A percentile compares a stretch with the other conserved stretches of the same genome.
Evolutionary conservation across 2,113 vertebrate genomes (phyloP).

Genomic region (Chaetodon trifascialis): DNA sequence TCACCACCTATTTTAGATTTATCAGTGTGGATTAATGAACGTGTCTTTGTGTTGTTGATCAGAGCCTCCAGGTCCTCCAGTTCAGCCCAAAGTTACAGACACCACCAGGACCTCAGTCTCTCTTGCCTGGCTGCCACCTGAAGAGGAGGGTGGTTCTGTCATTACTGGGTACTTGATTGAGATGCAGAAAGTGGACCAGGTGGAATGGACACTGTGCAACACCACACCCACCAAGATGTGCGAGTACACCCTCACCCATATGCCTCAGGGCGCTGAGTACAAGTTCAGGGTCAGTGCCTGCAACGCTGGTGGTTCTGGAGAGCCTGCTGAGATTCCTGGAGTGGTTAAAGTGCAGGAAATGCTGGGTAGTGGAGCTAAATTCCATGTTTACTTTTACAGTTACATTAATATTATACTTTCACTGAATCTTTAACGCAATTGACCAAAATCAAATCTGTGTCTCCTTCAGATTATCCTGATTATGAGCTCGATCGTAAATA

Average conservation of each 20-base stretch:
- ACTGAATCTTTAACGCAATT: background rate
- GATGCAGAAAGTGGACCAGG: slow-evolving; percentile 99
- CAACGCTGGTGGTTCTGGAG: slow-evolving; percentile 95
- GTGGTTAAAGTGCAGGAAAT: slow-evolving; percentile 98
- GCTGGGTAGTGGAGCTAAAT: slow-evolving; percentile 90
- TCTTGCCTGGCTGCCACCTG: slow-evolving; percentile 94
- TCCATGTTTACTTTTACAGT: background rate
- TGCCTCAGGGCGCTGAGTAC: slow-evolving; percentile 98
- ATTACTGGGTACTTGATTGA: slow-evolving; percentile 96
- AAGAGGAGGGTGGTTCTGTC: slow-evolving; percentile 95
- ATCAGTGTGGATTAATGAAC: background rate
- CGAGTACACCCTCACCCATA: slow-evolving; percentile 97
- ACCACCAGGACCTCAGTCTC: slow-evolving; percentile 97
- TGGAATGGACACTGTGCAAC: slow-evolving; percentile 99
- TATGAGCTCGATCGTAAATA: slow-evolving; percentile 93
- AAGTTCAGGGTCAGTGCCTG: slow-evolving; percentile 95
- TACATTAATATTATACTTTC: background rate
- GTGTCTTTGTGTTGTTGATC: slow-evolving; percentile 32
- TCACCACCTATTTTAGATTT: background rate
- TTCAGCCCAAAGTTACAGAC: slow-evolving; percentile 94
- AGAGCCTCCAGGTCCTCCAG: slow-evolving; percentile 95
- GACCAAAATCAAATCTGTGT: background rate
- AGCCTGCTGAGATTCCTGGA: slow-evolving; percentile 95
- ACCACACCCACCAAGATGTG: slow-evolving; percentile 97
- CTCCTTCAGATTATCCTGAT: slow-evolving; percentile 92